Base-by-base conservation (phyloP, 1,140 invertebrate species). In the Campoletis sonorensis region DNA sequence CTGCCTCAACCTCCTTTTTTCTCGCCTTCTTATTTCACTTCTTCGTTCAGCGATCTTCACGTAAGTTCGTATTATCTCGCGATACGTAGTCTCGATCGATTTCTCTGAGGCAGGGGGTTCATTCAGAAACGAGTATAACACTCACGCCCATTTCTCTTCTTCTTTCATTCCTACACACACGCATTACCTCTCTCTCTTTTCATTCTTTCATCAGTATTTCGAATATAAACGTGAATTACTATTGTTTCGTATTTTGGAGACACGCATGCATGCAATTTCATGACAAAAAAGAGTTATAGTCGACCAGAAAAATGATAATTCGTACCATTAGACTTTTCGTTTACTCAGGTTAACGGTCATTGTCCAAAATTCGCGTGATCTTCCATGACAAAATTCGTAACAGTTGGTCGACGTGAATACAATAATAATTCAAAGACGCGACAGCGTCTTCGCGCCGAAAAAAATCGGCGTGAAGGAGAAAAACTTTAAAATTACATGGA, bases 31-130 rank as follows among this genome's bases (percentile, higher is more conserved):
- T 37, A n/a, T 8, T 64, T 23, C 23, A 27, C 16, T 61, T 10
- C 40, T 33, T 40, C 23, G n/a, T 64, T 37, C 40, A 13, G 11
- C 15, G 27, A 70, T 23, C 51, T 61, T 64, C 54, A 13, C 40
- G 51, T 61, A 30, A 3, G 54, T 23, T 77, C 26, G 45, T 54
- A 61, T 64, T 70, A 79, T 79, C 78, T 75, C 40, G 30, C 27
- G 26, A 79, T 68, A 33, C 67, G 51, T 21, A 7, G 61, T 68
- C 58, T 79, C 40, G 78, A 71, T 70, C 78, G 75, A 77, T 77
- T 64, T 64, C 30, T 64, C 54, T 11, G 54, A 77, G 54, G 75
- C 54, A 30, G 30, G 72, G 30, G 10, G 30, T 30, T 70, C 67
- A 70, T 70, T 70, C 67, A 70, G 67, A 70, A 27, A 21, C 67